phyloP scores from a whole-genome alignment of 1,140 invertebrate genomes.

The Drosophila triauraria region DNA sequence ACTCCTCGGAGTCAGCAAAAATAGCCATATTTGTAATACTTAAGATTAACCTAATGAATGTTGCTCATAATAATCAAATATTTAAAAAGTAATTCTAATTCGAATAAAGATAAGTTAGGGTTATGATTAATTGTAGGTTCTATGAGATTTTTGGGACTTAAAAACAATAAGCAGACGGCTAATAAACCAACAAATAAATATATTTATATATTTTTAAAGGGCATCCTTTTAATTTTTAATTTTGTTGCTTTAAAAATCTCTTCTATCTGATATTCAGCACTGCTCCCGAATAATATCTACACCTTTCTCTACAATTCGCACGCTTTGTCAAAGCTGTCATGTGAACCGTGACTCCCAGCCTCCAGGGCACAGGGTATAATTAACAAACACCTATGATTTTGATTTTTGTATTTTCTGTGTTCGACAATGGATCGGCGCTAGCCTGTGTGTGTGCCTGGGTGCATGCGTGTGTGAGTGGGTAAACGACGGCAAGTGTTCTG shows the following conservation, averaged over 20 bases:
- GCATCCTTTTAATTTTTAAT: not conserved
- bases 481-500: constrained; percentile 77
- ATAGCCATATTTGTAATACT: no score
- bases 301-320: constrained; percentile 13
- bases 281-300: not conserved
- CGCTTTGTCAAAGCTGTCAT: constrained; percentile 1
- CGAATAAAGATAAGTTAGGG: not conserved
- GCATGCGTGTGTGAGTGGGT: constrained; percentile 61
- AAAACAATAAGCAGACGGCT: no score
- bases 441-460: constrained; percentile 12
- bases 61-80: not conserved
- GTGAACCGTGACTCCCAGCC: constrained; percentile 31
- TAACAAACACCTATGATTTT: constrained; percentile 76
- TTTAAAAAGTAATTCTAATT: not conserved
- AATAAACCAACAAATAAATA: no score
- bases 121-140: no score
- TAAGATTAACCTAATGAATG: not conserved
- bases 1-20: no score
- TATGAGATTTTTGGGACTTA: no score
- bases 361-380: constrained; percentile 48
- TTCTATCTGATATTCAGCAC: not conserved
- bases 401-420: constrained; percentile 64
- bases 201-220: no score
- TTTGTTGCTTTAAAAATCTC: not conserved
- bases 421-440: constrained; percentile 53